Evolutionary conservation across 2,797 vertebrate genomes (phyloP).

Genomic region (Distichodus sexfasciatus): DNA sequence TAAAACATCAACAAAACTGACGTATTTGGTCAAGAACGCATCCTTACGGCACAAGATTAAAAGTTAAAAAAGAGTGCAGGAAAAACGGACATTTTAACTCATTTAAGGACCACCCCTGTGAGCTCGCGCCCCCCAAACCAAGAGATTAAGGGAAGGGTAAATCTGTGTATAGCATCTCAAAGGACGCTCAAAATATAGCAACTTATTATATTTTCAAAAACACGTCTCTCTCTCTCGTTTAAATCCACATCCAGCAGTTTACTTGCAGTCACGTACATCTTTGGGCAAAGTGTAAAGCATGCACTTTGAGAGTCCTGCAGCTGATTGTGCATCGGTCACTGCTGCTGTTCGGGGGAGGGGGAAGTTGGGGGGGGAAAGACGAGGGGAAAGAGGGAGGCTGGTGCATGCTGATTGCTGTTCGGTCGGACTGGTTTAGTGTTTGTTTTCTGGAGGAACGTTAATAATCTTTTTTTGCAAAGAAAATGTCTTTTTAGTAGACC

Average conservation of each 20-base stretch:
- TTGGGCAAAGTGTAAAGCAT: constrained; percentile 73
- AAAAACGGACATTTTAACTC: too few relatives aligned
- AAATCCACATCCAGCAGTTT: constrained; percentile 67
- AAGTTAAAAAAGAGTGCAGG: too few relatives aligned
- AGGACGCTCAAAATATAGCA: too few relatives aligned
- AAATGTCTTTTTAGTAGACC: constrained; percentile 38
- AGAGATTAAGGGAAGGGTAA: too few relatives aligned
- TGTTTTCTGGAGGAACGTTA: constrained; percentile 50
- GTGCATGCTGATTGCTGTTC: constrained; percentile 36
- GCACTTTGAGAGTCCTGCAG: constrained; percentile 66
- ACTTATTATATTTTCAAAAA: too few relatives aligned
- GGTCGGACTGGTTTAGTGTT: constrained; percentile 53
- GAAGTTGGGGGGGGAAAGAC: not conserved
- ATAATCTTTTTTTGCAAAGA: constrained; percentile 38
- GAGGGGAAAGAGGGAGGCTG: not conserved
- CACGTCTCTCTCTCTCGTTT: constrained; percentile 52
- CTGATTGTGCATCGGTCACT: constrained; percentile 65
- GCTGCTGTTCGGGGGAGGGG: constrained; percentile 52
- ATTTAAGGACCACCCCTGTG: too few relatives aligned
- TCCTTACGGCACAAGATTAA: too few relatives aligned
- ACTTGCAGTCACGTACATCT: constrained; percentile 74
- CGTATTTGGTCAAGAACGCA: too few relatives aligned
- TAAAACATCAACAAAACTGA: too few relatives aligned
- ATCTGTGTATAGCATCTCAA: too few relatives aligned
- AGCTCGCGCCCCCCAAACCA: too few relatives aligned